Conservation (phyloP, 2,888 invertebrate genomes). For the Drosophila koepferae region DNA sequence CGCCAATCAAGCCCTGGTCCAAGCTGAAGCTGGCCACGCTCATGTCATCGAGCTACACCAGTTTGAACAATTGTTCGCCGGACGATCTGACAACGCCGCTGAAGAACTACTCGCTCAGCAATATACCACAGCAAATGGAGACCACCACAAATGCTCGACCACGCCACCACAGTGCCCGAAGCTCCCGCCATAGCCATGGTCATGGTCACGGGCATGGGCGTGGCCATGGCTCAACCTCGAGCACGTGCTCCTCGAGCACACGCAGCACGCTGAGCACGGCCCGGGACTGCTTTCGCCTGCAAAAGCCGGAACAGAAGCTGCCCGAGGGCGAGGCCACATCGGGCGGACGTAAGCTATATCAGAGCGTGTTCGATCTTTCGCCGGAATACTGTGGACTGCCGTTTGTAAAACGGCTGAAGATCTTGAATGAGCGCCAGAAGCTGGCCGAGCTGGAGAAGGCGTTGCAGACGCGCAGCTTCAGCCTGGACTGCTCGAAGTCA, state of each 20-base stretch:
- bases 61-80: slow-evolving; percentile 81
- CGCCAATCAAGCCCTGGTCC: slow-evolving; percentile 88
- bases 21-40: slow-evolving; percentile 90
- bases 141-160: slow-evolving; percentile 18
- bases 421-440: slow-evolving; percentile 94
- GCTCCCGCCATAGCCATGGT: slow-evolving; percentile 48
- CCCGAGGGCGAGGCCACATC: slow-evolving; percentile 47
- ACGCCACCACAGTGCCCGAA: slow-evolving; percentile 67
- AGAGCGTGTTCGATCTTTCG: slow-evolving; percentile 94
- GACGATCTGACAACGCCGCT: slow-evolving; percentile 73
- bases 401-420: slow-evolving; percentile 95
- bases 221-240: slow-evolving; percentile 54
- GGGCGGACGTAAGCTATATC: slow-evolving; percentile 88
- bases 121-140: slow-evolving; percentile 73
- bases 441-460: slow-evolving; percentile 92
- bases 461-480: slow-evolving; percentile 91
- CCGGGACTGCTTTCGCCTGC: slow-evolving; percentile 49
- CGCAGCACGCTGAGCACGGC: slow-evolving; percentile 53
- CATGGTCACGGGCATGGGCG: slow-evolving; percentile 29
- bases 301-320: slow-evolving; percentile 66
- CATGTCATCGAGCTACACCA: slow-evolving; percentile 84
- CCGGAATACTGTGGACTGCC: slow-evolving; percentile 94
- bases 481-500: slow-evolving; percentile 90
- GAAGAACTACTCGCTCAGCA: slow-evolving; percentile 79
- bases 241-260: slow-evolving; percentile 55